These are phyloP conservation scores for Notothenia coriiceps DNA, from an alignment of 2,113 vertebrate genomes.

Conservation along the genomic window DNA sequence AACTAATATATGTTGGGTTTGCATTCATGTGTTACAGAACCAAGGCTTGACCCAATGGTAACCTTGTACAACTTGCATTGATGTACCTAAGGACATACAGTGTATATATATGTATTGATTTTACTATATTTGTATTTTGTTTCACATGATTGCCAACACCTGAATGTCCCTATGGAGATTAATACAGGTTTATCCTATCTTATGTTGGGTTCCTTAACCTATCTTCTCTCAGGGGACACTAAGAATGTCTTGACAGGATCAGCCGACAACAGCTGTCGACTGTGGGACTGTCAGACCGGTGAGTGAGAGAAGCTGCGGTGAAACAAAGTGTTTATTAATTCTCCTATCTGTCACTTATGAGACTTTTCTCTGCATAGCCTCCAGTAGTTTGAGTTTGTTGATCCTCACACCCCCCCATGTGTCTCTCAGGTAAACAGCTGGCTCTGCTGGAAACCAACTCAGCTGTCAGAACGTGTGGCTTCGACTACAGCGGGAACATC, in stretches of 20 bases:
- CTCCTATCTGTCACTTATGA: too few relatives aligned
- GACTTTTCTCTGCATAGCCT: too few relatives aligned
- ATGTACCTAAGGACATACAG: too few relatives aligned
- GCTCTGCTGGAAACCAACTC: slow-evolving; percentile 95
- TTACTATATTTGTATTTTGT: too few relatives aligned
- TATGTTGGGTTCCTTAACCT: slow-evolving; percentile 44
- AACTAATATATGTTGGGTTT: background rate
- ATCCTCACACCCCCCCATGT: background rate
- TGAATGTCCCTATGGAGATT: too few relatives aligned
- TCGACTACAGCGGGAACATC: slow-evolving; percentile 98
- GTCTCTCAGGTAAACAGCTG: slow-evolving; percentile 91
- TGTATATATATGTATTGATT: too few relatives aligned
- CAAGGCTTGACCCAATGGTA: too few relatives aligned
- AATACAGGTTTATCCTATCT: too few relatives aligned
- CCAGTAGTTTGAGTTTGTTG: too few relatives aligned
- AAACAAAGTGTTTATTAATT: background rate
- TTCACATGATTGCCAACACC: too few relatives aligned
- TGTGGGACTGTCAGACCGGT: slow-evolving; percentile 99
- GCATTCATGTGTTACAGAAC: too few relatives aligned
- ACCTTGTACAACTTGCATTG: too few relatives aligned
- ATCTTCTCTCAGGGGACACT: slow-evolving; percentile 90
- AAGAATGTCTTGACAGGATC: slow-evolving; percentile 95
- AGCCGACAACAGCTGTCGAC: slow-evolving; percentile 95
- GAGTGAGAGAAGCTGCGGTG: slow-evolving; percentile 1
- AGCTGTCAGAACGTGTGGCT: slow-evolving; percentile 95